Evolutionary conservation across 2,113 vertebrate species (phyloP).

Genomic region (Chrysemys picta): DNA sequence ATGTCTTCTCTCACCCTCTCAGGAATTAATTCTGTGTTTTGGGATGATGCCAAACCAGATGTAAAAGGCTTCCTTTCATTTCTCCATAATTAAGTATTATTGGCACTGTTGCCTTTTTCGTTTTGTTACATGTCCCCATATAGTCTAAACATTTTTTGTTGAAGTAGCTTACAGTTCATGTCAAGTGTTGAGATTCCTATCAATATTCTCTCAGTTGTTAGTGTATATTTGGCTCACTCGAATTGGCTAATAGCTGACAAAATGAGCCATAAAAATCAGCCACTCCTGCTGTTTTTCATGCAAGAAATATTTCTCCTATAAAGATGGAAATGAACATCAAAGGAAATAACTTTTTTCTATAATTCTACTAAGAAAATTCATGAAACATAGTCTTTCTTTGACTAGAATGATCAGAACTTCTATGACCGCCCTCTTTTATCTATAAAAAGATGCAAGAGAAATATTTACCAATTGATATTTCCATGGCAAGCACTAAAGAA

Average conservation of each 20-base stretch:
- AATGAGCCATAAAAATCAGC: background rate
- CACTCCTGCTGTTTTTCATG: accelerated
- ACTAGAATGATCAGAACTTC: background rate
- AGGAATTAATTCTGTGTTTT: constrained; percentile 65
- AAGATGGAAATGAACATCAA: background rate
- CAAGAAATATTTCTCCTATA: background rate
- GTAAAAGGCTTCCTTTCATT: constrained; percentile 64
- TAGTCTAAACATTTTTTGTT: constrained; percentile 33
- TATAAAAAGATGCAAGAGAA: background rate
- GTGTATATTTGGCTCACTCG: constrained; percentile 28
- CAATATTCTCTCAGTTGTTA: background rate
- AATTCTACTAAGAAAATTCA: background rate
- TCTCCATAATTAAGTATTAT: constrained; percentile 60
- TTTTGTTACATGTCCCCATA: background rate
- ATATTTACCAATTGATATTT: background rate
- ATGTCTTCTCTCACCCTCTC: constrained; percentile 63
- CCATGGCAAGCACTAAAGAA: background rate
- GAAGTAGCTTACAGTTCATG: constrained; percentile 34
- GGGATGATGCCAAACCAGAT: constrained; percentile 55
- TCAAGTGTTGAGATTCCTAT: background rate
- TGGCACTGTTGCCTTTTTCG: constrained; percentile 38
- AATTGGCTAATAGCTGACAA: accelerated
- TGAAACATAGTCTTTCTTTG: background rate
- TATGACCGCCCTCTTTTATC: background rate
- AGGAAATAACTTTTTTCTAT: background rate